Conservation (phyloP, 2,113 vertebrate genomes). For the Engraulis encrasicolus region DNA sequence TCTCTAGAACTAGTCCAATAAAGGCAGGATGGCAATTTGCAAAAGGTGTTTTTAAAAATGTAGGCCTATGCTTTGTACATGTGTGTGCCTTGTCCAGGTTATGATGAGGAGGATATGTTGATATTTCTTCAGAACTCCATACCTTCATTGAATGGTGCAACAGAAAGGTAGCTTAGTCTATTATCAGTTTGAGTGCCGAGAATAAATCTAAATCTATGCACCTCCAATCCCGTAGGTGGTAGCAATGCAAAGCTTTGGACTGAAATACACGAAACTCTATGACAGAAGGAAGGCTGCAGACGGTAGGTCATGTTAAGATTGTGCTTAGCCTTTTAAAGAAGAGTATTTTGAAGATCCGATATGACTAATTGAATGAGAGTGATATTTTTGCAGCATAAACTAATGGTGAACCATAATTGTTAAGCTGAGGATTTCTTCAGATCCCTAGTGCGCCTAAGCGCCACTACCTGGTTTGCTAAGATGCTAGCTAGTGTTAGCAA, state of each 20-base stretch:
- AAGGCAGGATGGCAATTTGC: too few relatives aligned
- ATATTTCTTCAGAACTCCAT: too few relatives aligned
- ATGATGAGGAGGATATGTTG: too few relatives aligned
- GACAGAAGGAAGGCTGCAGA: not conserved
- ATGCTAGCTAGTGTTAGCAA: not conserved
- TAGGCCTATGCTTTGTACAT: too few relatives aligned
- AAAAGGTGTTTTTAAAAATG: too few relatives aligned
- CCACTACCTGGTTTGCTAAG: not conserved
- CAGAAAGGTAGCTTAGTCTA: not conserved
- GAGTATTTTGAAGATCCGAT: not conserved
- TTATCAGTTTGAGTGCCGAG: not conserved
- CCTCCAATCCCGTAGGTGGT: conserved; percentile 1
- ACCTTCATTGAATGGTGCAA: not conserved
- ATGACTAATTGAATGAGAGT: not conserved
- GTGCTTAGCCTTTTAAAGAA: not conserved
- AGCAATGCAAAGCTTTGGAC: not conserved
- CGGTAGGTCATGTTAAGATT: not conserved
- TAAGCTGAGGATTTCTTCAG: not conserved
- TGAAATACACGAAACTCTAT: not conserved
- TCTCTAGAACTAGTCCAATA: too few relatives aligned
- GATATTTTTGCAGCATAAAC: not conserved
- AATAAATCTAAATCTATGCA: not conserved
- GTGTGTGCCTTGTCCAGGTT: too few relatives aligned
- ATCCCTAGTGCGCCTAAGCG: not conserved
- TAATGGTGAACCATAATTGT: not conserved